phyloP scores from a whole-genome alignment of 2,888 invertebrate genomes.

The Drosophila anomelani region DNA sequence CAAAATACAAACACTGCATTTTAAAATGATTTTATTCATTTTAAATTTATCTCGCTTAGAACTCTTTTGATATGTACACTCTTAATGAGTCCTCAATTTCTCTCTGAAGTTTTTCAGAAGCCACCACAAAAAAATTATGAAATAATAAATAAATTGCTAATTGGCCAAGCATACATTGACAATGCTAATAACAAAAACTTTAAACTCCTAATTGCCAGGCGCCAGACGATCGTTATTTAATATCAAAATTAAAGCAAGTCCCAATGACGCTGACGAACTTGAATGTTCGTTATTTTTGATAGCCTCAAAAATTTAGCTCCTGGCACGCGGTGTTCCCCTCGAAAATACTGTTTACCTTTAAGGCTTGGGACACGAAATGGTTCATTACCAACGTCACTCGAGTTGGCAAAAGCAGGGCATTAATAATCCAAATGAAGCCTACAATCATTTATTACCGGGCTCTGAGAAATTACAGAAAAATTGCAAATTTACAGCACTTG shows the following conservation, averaged over 20 bases:
- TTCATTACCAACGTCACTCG: constrained; percentile 61
- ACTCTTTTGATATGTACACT: background rate
- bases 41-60: background rate
- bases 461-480: constrained; percentile 21
- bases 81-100: background rate
- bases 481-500: constrained; percentile 29
- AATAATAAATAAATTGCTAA: constrained; percentile 59
- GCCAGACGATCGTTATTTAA: constrained; percentile 61
- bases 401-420: constrained; percentile 56
- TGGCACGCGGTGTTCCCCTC: constrained; percentile 7
- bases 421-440: constrained; percentile 58
- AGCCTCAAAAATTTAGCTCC: constrained; percentile 1
- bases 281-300: constrained; percentile 5
- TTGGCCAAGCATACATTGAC: constrained; percentile 43
- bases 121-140: constrained; percentile 37
- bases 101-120: constrained; percentile 10
- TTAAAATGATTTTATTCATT: background rate
- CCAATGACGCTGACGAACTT: constrained; percentile 26
- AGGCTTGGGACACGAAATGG: constrained; percentile 52
- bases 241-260: constrained; percentile 34
- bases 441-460: constrained; percentile 51
- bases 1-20: background rate
- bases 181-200: constrained; percentile 32
- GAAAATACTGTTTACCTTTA: constrained; percentile 45
- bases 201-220: constrained; percentile 67